These are phyloP conservation scores for Frankliniella fusca DNA, from an alignment of 2,888 invertebrate genomes.

Conservation along the genomic window DNA sequence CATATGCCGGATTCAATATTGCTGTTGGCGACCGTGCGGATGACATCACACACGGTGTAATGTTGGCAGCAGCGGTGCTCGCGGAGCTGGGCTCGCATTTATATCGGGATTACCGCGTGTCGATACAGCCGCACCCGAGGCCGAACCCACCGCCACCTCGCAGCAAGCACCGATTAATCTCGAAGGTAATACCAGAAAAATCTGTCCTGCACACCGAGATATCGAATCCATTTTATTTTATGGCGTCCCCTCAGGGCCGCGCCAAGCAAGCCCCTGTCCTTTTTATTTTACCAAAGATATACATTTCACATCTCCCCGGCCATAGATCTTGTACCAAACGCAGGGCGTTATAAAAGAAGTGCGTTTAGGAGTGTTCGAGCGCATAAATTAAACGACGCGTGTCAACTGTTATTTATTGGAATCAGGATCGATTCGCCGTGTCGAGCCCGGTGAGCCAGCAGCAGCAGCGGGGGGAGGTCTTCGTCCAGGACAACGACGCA, in stretches of 20 bases:
- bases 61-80: too few species aligned
- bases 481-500: too few species aligned
- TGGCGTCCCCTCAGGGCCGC: not conserved
- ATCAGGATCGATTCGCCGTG: not conserved
- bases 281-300: slow-evolving; percentile 17
- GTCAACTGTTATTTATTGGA: slow-evolving; percentile 9
- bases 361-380: slow-evolving; percentile 25
- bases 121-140: not conserved
- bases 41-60: too few species aligned
- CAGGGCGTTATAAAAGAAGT: not conserved
- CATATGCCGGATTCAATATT: too few species aligned
- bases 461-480: not conserved
- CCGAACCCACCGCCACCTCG: not conserved
- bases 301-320: slow-evolving; percentile 22
- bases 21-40: too few species aligned
- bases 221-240: slow-evolving; percentile 23
- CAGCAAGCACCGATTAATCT: not conserved
- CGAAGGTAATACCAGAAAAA: slow-evolving; percentile 12
- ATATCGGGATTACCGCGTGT: not conserved
- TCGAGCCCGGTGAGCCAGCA: not conserved
- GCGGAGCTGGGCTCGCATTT: not conserved
- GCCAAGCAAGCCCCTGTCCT: not conserved
- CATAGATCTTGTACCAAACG: slow-evolving; percentile 24
- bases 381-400: slow-evolving; percentile 6
- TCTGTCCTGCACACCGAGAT: slow-evolving; percentile 7